Percentiles rank a stretch among this genome's conserved stretches.
phyloP scores from a whole-genome alignment of 2,888 invertebrate species.

The Thumatha senex region DNA sequence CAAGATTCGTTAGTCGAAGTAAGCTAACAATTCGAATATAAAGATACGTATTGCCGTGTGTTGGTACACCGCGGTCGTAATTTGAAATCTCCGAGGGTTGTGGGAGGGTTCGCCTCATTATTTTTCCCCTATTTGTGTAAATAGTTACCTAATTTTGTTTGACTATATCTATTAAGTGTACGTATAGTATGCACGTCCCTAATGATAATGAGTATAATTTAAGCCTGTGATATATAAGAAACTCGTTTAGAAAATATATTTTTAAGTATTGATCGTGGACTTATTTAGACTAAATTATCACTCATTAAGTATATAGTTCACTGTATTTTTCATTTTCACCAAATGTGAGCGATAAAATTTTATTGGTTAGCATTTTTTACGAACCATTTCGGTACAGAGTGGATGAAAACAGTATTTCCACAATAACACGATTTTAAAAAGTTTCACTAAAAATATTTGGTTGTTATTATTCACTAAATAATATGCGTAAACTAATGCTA shows the following conservation, averaged over 20 bases:
- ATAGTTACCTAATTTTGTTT: slow-evolving; percentile 80
- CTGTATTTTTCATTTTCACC: slow-evolving; percentile 22
- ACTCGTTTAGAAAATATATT: slow-evolving; percentile 70
- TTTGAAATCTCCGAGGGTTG: slow-evolving; percentile 82
- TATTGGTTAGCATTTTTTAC: neutral
- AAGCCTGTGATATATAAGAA: slow-evolving; percentile 83
- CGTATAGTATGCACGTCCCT: slow-evolving; percentile 82
- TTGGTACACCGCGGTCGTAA: slow-evolving; percentile 61
- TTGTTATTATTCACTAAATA: too few relatives aligned
- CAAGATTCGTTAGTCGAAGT: slow-evolving; percentile 55
- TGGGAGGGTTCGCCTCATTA: slow-evolving; percentile 82
- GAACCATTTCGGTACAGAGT: too few relatives aligned
- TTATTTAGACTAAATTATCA: slow-evolving; percentile 49
- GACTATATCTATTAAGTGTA: slow-evolving; percentile 73
- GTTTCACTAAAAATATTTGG: too few relatives aligned
- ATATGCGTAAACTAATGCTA: too few relatives aligned
- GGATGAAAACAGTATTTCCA: too few relatives aligned
- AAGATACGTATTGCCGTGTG: slow-evolving; percentile 61
- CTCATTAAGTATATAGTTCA: slow-evolving; percentile 27
- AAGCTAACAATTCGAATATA: slow-evolving; percentile 60
- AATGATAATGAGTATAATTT: slow-evolving; percentile 76
- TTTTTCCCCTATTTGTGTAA: slow-evolving; percentile 83
- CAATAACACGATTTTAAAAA: too few relatives aligned
- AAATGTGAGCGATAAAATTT: slow-evolving; percentile 15
- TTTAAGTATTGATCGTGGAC: slow-evolving; percentile 62